Percentiles rank a stretch among this genome's conserved stretches.
phyloP scores from a whole-genome alignment of 2,113 vertebrate species.

The Chroicocephalus ridibundus region DNA sequence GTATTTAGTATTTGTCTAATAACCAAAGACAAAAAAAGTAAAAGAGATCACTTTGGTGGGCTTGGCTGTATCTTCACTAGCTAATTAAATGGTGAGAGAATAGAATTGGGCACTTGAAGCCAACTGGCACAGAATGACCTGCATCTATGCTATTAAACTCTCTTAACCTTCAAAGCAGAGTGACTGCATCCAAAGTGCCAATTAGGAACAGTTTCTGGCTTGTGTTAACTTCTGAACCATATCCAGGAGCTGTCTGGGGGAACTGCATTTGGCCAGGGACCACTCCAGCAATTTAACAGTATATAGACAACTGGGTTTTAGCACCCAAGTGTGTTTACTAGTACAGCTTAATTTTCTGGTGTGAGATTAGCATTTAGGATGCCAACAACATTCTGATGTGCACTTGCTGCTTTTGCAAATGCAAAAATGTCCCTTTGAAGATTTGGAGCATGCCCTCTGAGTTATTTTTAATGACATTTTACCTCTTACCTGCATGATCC shows the following conservation, averaged over 20 bases:
- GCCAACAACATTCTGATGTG: neutral
- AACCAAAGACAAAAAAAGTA: neutral
- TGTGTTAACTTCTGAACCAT: neutral
- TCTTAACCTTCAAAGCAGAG: constrained; percentile 23
- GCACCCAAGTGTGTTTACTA: neutral
- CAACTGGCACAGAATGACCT: constrained; percentile 25
- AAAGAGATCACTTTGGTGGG: neutral
- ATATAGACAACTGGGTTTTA: neutral
- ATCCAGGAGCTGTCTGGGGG: neutral
- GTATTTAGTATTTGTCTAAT: neutral
- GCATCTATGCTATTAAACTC: constrained; percentile 9
- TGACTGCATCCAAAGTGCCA: neutral
- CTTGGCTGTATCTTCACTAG: neutral
- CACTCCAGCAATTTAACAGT: neutral
- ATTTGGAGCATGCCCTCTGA: neutral
- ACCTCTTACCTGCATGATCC: neutral
- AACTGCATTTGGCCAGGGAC: neutral
- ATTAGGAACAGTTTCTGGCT: constrained; percentile 1
- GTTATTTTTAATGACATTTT: neutral
- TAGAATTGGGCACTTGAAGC: neutral
- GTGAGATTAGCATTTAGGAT: neutral
- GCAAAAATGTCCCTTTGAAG: neutral
- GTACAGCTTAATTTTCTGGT: neutral
- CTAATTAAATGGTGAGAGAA: constrained; percentile 26
- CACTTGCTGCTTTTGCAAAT: neutral